Evolutionary conservation across 2,888 invertebrate species (phyloP).

Genomic region (Dinocampus coccinellae): DNA sequence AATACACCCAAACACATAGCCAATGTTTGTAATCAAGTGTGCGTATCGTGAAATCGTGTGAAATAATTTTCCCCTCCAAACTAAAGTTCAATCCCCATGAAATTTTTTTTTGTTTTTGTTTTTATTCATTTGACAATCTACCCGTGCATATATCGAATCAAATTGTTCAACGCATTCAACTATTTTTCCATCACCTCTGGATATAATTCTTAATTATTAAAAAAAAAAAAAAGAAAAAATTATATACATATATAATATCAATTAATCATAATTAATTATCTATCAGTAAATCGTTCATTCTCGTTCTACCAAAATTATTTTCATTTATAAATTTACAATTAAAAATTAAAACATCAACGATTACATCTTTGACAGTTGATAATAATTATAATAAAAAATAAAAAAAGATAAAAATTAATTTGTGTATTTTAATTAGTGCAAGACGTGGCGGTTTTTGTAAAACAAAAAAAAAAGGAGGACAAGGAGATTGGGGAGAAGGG

Average conservation of each 20-base stretch:
- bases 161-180: conserved; percentile 39
- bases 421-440: no score
- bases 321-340: not conserved
- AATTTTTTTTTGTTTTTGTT: not conserved
- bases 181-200: conserved; percentile 1
- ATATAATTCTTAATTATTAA: not conserved
- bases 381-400: no score
- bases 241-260: not conserved
- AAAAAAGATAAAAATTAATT: no score
- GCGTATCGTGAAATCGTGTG: conserved; percentile 48
- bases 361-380: not conserved
- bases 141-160: not conserved
- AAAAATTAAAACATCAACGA: not conserved
- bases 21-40: conserved; percentile 47
- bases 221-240: not conserved
- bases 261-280: not conserved
- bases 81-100: conserved; percentile 24
- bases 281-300: not conserved
- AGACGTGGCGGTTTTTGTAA: not conserved
- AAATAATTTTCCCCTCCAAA: conserved; percentile 44
- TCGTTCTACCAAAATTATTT: not conserved
- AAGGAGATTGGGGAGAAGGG: not conserved
- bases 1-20: conserved; percentile 8
- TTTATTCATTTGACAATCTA: not conserved
- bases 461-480: not conserved